Base-by-base conservation (phyloP, 1,140 invertebrate species). In the Drosophila simulans region DNA sequence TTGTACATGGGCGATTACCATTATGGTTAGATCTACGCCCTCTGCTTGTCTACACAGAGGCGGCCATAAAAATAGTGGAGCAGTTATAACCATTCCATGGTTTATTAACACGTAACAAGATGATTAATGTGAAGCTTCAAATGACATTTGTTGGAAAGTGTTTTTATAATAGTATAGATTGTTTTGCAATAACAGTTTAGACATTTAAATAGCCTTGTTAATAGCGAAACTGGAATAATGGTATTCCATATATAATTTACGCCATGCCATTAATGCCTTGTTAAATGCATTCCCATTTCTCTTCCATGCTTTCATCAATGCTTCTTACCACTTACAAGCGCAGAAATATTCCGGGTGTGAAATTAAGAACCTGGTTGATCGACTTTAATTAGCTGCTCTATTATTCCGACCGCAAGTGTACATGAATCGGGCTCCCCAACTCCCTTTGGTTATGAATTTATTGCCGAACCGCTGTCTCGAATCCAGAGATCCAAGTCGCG, bases 1-100 rank as follows among this genome's bases (percentile, higher is more conserved):
- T 56, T 53, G 72, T 56, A 52, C 60, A 76, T 66, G 72, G 71
- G 72, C 72, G 59, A 75, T 75, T 75, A 65, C 71, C 71, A 75
- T 76, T 76, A 75, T 76, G 72, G 69, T 20, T 60, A 31, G 34
- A 46, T 58, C 31, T 42, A 76, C 71, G 72, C 72, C 72, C 71
- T 74, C 71, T 56, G 35, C 55, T 43, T 35, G 17, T 34, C 40
- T 37, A 3, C 4, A 70, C 66, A 70, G 27, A 13, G 22, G 46
- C 15, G 46, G 59, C 42, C 39, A 34, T 2, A 1, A 65, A 52
- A 52, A 65, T 68, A 68, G 64, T n/a, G 17, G n/a, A 13, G 12
- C 27, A 31, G 7, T 11, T 34, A 35, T 1, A 52, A 52, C 49
- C 20, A 35, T 15, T 52, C 5, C 31, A 31, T 20, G 2, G n/a